Conservation (phyloP, 2,888 invertebrate genomes). For the Rhamphomyia laevipes region DNA sequence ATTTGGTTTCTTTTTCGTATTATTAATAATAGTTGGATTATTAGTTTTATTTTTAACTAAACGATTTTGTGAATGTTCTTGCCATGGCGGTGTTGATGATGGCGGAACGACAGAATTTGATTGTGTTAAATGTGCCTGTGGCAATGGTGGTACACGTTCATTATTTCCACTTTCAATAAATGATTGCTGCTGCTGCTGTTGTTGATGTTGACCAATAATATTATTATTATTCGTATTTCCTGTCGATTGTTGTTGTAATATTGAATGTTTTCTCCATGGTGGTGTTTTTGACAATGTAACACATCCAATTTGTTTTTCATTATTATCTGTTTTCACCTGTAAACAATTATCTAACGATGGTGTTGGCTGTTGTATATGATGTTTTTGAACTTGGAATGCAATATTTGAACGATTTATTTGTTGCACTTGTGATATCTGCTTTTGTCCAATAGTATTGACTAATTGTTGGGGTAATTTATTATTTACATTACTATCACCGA, state of each 20-base stretch:
- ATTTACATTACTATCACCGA: neutral
- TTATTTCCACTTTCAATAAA: conserved; percentile 19
- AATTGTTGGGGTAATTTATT: too few relatives aligned
- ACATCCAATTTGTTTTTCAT: conserved; percentile 18
- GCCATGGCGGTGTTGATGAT: conserved; percentile 16
- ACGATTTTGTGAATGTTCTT: conserved; percentile 7
- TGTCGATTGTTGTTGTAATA: conserved; percentile 6
- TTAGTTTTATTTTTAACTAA: conserved; percentile 4
- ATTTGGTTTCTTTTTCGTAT: conserved; percentile 47
- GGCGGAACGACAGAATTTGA: neutral
- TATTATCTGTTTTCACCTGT: conserved; percentile 4
- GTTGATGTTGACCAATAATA: neutral
- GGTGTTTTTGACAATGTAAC: conserved; percentile 21
- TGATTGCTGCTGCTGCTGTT: neutral
- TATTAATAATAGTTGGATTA: conserved; percentile 1
- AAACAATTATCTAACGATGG: conserved; percentile 15
- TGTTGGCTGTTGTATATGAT: conserved; percentile 2
- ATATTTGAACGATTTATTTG: neutral
- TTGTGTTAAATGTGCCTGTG: conserved; percentile 17
- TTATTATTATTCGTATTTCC: neutral
- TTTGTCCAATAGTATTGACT: neutral
- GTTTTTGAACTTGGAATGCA: neutral
- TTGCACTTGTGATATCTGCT: neutral
- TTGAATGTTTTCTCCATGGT: conserved; percentile 21
- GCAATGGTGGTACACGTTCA: conserved; percentile 22